Evolutionary conservation across 2,113 vertebrate species (phyloP), one percentile per base, ranked within the genome.

Genomic region (Sclerurus mexicanus): DNA sequence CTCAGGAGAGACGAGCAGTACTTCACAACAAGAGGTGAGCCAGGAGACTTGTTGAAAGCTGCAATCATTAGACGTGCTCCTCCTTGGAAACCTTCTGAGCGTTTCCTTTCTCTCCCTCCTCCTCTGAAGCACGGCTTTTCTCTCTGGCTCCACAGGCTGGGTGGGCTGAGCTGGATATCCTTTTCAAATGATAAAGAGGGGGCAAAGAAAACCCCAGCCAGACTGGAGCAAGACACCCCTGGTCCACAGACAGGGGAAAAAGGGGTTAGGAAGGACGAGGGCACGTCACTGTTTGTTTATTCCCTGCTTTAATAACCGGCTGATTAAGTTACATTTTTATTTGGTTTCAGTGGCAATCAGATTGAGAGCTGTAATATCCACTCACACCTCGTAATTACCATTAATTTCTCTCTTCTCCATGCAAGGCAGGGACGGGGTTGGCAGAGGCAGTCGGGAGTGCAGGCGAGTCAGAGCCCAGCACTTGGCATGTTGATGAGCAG

Each of bases 361-460:
- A 96, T 92, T 72, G 96, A 97, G 96, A 96, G 94, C 88, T 93
- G 96, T 84, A 95, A 96, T 95, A 97, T 63, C 95, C 94, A 94
- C 95, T 96, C 95, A 55, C 94, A 95, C 97, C 96, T 98, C 86
- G 30, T 98, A 98, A 98, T 98, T 98, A 93, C 81, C 92, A 69
- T 96, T 98, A 98, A 98, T 98, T 97, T 95, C 87, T 94, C 72
- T 93, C 90, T 95, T 55, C 90, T 96, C 82, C 7, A 14, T 6
- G 30, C 1, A 6, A 96, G 96, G 93, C 88, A 92, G 94, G 94
- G 89, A 96, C 8, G 79, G 96, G 95, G 89, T 73, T 97, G 96
- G 94, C 95, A 93, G 88, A 89, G 90, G 56, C 93, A 94, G 85
- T 79, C 1, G 4, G 91, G 89, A 95, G 89, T 14, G 1, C 1